Conservation (phyloP, 2,888 invertebrate species). For the Lycophotia porphyrea region DNA sequence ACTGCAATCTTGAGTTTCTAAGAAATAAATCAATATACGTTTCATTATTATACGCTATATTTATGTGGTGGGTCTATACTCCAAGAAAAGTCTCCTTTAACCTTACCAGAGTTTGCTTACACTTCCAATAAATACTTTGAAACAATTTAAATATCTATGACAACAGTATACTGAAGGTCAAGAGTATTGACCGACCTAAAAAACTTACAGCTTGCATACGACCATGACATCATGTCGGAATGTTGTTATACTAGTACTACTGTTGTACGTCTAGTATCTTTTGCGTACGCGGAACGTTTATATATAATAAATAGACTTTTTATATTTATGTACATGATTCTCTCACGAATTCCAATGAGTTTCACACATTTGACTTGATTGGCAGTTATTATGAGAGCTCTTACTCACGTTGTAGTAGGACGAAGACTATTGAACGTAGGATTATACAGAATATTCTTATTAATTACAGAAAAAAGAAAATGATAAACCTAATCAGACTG, state of each 20-base stretch:
- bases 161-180: slow-evolving; percentile 26
- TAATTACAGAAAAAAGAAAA: background rate
- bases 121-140: background rate
- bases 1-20: too few species aligned
- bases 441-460: background rate
- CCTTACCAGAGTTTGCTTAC: background rate
- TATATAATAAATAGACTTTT: slow-evolving; percentile 41
- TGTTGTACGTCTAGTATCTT: slow-evolving; percentile 25
- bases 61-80: too few species aligned
- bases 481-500: background rate
- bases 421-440: too few species aligned
- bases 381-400: background rate
- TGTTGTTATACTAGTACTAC: slow-evolving; percentile 4
- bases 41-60: too few species aligned
- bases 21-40: too few species aligned
- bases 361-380: slow-evolving; percentile 4
- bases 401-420: background rate
- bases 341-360: slow-evolving; percentile 29
- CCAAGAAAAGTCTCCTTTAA: too few species aligned
- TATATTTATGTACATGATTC: slow-evolving; percentile 11
- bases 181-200: slow-evolving; percentile 50
- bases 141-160: background rate
- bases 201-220: slow-evolving; percentile 18
- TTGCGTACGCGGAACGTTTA: slow-evolving; percentile 46
- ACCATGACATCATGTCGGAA: slow-evolving; percentile 41